Percentiles rank a stretch among this genome's conserved stretches.
phyloP scores from a whole-genome alignment of 2,888 invertebrate species.

The Tachina lurida region DNA sequence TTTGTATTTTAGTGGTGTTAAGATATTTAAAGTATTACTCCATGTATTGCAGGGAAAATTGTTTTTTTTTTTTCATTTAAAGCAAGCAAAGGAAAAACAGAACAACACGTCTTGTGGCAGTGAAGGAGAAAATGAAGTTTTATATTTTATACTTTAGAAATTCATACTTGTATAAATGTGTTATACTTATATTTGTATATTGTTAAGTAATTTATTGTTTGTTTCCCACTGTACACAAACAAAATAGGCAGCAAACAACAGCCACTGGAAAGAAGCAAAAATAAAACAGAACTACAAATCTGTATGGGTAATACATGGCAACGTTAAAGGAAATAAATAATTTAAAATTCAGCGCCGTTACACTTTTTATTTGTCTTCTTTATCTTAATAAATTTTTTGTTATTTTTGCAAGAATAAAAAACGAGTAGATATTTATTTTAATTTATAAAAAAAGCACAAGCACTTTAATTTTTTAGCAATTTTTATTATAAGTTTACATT shows the following conservation, averaged over 20 bases:
- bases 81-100: background rate
- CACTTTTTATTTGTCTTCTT: slow-evolving; percentile 31
- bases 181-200: background rate
- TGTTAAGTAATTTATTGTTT: background rate
- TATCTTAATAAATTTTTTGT: slow-evolving; percentile 22
- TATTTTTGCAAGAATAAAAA: background rate
- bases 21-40: slow-evolving; percentile 2
- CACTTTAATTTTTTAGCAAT: background rate
- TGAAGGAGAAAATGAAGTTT: background rate
- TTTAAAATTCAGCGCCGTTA: slow-evolving; percentile 40
- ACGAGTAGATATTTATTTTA: background rate
- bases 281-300: background rate
- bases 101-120: background rate
- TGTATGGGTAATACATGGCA: slow-evolving; percentile 21
- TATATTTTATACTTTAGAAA: background rate
- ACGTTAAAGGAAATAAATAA: slow-evolving; percentile 34
- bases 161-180: background rate
- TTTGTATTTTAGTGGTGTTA: background rate
- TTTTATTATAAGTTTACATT: background rate
- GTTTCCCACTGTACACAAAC: background rate
- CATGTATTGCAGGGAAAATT: slow-evolving; percentile 6
- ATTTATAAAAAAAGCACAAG: background rate
- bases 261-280: background rate
- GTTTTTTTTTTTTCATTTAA: background rate
- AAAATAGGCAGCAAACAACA: background rate